These are phyloP conservation scores for Marronus borbonicus DNA, from an alignment of 2,888 invertebrate genomes.

Conservation along the genomic window DNA sequence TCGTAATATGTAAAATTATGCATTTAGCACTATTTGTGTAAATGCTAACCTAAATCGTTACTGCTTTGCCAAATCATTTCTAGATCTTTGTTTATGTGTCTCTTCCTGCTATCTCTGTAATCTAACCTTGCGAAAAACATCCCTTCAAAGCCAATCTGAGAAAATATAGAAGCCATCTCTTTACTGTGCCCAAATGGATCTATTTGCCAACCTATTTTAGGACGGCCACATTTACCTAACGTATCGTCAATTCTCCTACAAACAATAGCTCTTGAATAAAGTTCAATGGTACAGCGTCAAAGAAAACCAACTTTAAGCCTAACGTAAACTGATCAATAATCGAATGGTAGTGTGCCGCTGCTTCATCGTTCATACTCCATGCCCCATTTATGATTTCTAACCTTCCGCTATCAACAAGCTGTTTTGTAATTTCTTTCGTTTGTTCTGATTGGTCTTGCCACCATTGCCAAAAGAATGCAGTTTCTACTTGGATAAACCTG, in stretches of 20 bases:
- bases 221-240: slow-evolving; percentile 82
- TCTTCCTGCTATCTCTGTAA: slow-evolving; percentile 80
- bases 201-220: slow-evolving; percentile 88
- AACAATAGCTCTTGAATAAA: neutral
- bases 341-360: slow-evolving; percentile 79
- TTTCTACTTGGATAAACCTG: slow-evolving; percentile 87
- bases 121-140: slow-evolving; percentile 88
- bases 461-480: slow-evolving; percentile 87
- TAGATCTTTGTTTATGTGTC: slow-evolving; percentile 75
- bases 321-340: slow-evolving; percentile 81
- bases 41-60: slow-evolving; percentile 75
- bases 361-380: slow-evolving; percentile 78
- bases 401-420: slow-evolving; percentile 75
- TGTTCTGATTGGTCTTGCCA: slow-evolving; percentile 79
- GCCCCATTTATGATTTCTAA: slow-evolving; percentile 77
- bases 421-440: slow-evolving; percentile 72
- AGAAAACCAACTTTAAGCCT: slow-evolving; percentile 74
- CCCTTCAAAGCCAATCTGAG: slow-evolving; percentile 89
- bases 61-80: slow-evolving; percentile 88
- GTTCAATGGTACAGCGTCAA: neutral
- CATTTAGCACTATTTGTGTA: slow-evolving; percentile 50
- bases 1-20: neutral
- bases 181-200: slow-evolving; percentile 88
- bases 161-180: slow-evolving; percentile 82
- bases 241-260: slow-evolving; percentile 76